phyloP scores from a whole-genome alignment of 2,797 vertebrate genomes.

The Threskiornis aethiopicus region DNA sequence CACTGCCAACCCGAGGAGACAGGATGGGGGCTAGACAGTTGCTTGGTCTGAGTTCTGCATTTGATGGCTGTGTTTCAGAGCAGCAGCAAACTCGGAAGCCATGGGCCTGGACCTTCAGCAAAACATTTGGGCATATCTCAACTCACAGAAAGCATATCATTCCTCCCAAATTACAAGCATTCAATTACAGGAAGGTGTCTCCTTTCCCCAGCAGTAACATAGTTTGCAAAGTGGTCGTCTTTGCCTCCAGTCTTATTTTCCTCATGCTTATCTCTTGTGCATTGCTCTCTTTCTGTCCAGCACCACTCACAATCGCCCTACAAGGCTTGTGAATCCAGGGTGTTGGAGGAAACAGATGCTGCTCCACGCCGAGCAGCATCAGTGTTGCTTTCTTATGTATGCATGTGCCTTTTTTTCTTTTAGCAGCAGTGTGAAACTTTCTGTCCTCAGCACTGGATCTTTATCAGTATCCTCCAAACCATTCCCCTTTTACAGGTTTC shows the following conservation, averaged over 20 bases:
- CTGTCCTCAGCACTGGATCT: background rate
- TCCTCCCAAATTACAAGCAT: background rate
- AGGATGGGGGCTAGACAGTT: background rate
- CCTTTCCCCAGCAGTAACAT: background rate
- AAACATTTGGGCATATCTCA: background rate
- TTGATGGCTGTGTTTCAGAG: background rate
- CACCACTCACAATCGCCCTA: accelerated
- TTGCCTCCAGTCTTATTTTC: background rate
- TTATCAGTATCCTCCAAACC: background rate
- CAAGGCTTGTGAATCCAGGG: background rate
- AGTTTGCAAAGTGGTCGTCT: background rate
- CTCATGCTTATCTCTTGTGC: background rate
- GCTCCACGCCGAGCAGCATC: background rate
- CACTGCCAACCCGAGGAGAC: background rate
- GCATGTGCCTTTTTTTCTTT: background rate
- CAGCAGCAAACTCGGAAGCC: background rate
- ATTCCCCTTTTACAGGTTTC: background rate
- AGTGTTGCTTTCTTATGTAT: background rate
- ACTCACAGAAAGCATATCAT: background rate
- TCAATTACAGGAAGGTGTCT: background rate
- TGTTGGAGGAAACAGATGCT: background rate
- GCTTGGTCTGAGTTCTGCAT: background rate
- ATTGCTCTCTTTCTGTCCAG: background rate
- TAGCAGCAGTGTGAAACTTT: background rate
- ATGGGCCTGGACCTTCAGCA: background rate